Percentiles rank a stretch among this genome's conserved stretches.
phyloP scores from a whole-genome alignment of 2,888 invertebrate species.

The Eupelmus urozonus region DNA sequence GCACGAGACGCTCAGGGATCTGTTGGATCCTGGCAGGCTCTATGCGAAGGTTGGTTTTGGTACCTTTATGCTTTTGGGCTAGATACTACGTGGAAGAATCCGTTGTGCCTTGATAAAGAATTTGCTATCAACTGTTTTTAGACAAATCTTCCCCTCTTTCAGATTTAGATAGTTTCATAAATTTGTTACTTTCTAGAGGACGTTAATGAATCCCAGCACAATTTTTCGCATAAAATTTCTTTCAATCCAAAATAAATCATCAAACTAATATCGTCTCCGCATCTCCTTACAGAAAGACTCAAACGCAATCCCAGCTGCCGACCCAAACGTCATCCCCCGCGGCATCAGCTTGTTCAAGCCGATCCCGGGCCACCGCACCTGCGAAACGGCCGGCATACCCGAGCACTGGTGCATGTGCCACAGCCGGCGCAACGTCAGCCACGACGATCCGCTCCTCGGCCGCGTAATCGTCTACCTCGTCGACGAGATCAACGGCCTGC shows the following conservation, averaged over 20 bases:
- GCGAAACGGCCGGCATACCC: constrained; percentile 86
- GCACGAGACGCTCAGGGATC: constrained; percentile 87
- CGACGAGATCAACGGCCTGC: constrained; percentile 82
- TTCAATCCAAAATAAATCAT: too few species aligned
- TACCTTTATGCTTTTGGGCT: too few species aligned
- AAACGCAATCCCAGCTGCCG: not conserved
- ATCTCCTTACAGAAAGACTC: not conserved
- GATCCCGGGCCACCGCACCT: constrained; percentile 86
- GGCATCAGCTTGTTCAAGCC: constrained; percentile 88
- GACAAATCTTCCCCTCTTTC: too few species aligned
- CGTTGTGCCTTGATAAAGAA: too few species aligned
- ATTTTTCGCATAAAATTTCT: too few species aligned
- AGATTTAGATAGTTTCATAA: too few species aligned
- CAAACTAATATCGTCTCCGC: too few species aligned
- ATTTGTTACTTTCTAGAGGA: too few species aligned
- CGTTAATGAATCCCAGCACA: too few species aligned
- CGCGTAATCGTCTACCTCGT: constrained; percentile 83
- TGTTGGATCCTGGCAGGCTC: constrained; percentile 79
- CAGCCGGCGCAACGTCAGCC: constrained; percentile 80
- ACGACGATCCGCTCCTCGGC: constrained; percentile 79
- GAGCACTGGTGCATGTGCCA: constrained; percentile 95
- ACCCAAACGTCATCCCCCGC: constrained; percentile 68
- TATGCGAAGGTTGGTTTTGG: not conserved
- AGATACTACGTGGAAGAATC: too few species aligned
- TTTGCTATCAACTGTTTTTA: too few species aligned